Percentiles rank a stretch among this genome's conserved stretches.
These are phyloP conservation scores for Drosophila busckii DNA, from an alignment of 1,140 invertebrate species.

Conservation along the genomic window DNA sequence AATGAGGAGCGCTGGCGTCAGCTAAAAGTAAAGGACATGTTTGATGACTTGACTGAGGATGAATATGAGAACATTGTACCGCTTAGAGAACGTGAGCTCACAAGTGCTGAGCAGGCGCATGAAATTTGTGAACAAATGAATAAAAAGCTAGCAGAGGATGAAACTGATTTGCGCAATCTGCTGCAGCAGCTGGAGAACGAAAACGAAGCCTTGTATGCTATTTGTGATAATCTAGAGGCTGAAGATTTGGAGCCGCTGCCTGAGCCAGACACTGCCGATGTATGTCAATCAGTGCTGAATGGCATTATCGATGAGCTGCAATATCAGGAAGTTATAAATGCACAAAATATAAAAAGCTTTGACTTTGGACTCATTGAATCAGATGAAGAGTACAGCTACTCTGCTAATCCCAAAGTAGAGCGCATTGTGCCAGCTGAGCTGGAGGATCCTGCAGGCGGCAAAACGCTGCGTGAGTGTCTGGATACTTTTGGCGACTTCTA, in stretches of 20 bases:
- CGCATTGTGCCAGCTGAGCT: conserved; percentile 22
- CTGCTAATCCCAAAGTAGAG: conserved; percentile 35
- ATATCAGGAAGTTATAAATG: conserved; percentile 1
- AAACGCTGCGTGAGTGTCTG: conserved; percentile 50
- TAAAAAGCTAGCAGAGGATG: conserved; percentile 40
- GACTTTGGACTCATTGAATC: conserved; percentile 55
- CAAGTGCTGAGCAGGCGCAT: conserved; percentile 29
- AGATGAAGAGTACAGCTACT: conserved; percentile 62
- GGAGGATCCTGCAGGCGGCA: conserved; percentile 47
- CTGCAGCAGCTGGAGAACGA: conserved; percentile 55
- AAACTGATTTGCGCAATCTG: conserved; percentile 32
- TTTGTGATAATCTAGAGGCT: neutral
- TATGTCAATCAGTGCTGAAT: conserved; percentile 29
- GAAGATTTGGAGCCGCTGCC: neutral
- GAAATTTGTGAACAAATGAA: conserved; percentile 26
- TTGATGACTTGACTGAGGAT: neutral
- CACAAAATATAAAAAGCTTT: conserved; percentile 27
- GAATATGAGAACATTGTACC: neutral
- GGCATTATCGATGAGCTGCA: conserved; percentile 42
- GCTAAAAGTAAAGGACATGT: conserved; percentile 5
- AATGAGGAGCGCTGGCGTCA: conserved; percentile 44
- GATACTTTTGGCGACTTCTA: conserved; percentile 43
- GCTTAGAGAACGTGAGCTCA: neutral
- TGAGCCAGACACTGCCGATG: neutral
- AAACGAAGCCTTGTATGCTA: conserved; percentile 17